Evolutionary conservation across 1,140 invertebrate species (phyloP), one percentile per base, ranked within the genome.

Genomic region (Arion vulgaris): DNA sequence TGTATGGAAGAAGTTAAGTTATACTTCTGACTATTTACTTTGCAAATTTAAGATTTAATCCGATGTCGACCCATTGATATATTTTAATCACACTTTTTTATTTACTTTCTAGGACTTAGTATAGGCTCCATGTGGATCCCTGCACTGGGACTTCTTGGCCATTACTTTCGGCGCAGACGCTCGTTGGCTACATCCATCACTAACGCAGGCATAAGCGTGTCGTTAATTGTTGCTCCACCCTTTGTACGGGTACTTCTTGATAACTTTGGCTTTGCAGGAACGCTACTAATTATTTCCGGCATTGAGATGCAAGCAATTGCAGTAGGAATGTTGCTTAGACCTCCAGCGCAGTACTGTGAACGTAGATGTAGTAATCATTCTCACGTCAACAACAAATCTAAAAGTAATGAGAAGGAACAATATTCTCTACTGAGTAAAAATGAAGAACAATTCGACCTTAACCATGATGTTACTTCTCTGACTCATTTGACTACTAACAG

Each of bases 91-190:
- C 15, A 57, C 23, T 2, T 57, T 57, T 4, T n/a, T 57, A 39
- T 32, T 49, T 49, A 38, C 38, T 49, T 38, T 49, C 1, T 38
- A 73, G 71, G 71, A 41, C 13, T 49, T 9, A 73, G 71, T 32
- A 39, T 73, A 28, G 71, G 71, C 71, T 73, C 38, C 1, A 73
- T 73, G 71, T 73, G 71, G 71, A 73, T 73, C 2, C 71, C 71
- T 26, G 71, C 71, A 2, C 23, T 73, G 26, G 41, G 71, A 39
- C 38, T 73, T 39, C 38, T 73, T 1, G 71, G 71, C 19, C 41
- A 41, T 19, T 73, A 73, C 38, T 73, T 73, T 26, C 2, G 28
- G 19, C 71, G 71, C 38, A 11, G 71, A 41, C 71, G 71, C 23
- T 73, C 71, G n/a, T 23, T 73, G 38, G 71, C 71, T 28, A 73